A percentile compares a stretch with the other conserved stretches of the same genome.
Conservation (phyloP, 2,888 invertebrate genomes). For the Drosophila melanosoma region DNA sequence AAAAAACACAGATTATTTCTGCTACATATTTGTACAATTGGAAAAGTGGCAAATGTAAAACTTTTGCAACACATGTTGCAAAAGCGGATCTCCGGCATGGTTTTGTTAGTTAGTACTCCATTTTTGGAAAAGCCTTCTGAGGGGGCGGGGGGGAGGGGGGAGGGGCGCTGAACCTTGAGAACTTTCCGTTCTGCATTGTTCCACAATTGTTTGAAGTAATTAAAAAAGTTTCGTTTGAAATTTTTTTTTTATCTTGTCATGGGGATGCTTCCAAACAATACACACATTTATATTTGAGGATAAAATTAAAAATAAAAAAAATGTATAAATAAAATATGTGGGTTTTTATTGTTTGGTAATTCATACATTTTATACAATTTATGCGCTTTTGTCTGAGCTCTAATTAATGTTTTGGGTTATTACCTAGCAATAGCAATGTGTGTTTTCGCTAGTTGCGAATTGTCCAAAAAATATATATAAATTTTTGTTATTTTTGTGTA, state of each 20-base stretch:
- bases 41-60: slow-evolving; percentile 28
- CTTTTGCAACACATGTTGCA: slow-evolving; percentile 42
- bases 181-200: slow-evolving; percentile 19
- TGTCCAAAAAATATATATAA: slow-evolving; percentile 12
- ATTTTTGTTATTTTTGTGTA: not conserved
- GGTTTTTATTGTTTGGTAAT: slow-evolving; percentile 7
- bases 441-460: slow-evolving; percentile 30
- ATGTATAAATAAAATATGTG: slow-evolving; percentile 26
- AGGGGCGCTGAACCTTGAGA: slow-evolving; percentile 22
- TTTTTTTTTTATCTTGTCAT: slow-evolving; percentile 16
- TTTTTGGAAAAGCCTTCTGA: slow-evolving; percentile 4
- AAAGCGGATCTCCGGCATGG: slow-evolving; percentile 17
- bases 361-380: slow-evolving; percentile 14
- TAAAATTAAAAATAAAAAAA: not conserved
- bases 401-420: slow-evolving; percentile 37
- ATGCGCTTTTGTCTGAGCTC: slow-evolving; percentile 31
- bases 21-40: slow-evolving; percentile 7
- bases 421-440: slow-evolving; percentile 1
- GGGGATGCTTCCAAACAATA: slow-evolving; percentile 18
- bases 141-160: no score
- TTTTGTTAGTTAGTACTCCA: slow-evolving; percentile 14
- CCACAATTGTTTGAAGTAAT: slow-evolving; percentile 53
- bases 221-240: slow-evolving; percentile 52
- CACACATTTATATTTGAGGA: slow-evolving; percentile 10
- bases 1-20: not conserved